These are phyloP conservation scores for Achlya flavicornis DNA, from an alignment of 2,888 invertebrate species.

Conservation along the genomic window DNA sequence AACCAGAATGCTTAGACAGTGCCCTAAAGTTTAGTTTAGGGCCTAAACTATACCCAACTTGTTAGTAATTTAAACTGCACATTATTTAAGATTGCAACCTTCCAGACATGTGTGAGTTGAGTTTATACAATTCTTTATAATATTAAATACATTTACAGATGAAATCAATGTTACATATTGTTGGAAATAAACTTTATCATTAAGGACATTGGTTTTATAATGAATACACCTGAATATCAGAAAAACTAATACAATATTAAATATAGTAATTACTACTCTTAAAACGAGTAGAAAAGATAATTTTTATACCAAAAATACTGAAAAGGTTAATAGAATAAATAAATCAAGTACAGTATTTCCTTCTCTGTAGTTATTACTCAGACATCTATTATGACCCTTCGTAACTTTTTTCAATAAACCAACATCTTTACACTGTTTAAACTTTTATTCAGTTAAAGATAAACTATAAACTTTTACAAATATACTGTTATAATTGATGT, in stretches of 20 bases:
- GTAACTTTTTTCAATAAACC: too few relatives aligned
- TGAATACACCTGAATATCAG: neutral
- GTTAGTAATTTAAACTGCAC: constrained; percentile 13
- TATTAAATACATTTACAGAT: constrained; percentile 38
- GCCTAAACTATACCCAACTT: neutral
- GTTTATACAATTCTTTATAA: constrained; percentile 44
- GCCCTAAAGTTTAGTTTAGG: too few relatives aligned
- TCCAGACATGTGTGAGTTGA: constrained; percentile 14
- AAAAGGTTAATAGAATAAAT: too few relatives aligned
- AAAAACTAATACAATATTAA: neutral
- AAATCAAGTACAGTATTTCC: too few relatives aligned
- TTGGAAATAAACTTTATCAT: constrained; percentile 64
- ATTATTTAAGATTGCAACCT: constrained; percentile 1
- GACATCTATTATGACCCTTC: too few relatives aligned
- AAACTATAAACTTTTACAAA: too few relatives aligned
- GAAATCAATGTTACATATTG: constrained; percentile 61
- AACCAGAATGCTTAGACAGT: neutral
- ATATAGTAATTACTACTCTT: too few relatives aligned
- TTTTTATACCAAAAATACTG: too few relatives aligned
- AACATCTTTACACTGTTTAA: too few relatives aligned
- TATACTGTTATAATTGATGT: constrained; percentile 10
- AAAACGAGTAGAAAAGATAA: too few relatives aligned
- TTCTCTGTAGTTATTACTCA: too few relatives aligned
- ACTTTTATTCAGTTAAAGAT: too few relatives aligned
- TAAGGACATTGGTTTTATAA: constrained; percentile 27